Evolutionary conservation across 2,797 vertebrate genomes (phyloP), one percentile per base, ranked within the genome.

Genomic region (Melopsittacus undulatus): DNA sequence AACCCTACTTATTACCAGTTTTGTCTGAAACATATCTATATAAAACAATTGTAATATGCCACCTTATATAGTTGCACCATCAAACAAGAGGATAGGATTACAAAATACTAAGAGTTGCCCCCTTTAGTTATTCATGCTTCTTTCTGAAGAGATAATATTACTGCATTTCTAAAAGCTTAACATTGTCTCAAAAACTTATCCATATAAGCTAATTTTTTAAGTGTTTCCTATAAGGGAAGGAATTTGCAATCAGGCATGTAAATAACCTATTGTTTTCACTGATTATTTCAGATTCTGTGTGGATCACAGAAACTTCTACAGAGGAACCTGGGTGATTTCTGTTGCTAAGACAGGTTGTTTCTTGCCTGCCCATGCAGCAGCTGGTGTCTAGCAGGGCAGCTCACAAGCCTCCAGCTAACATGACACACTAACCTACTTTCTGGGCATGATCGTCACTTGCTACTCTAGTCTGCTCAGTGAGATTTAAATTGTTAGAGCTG

Each of bases 371-470:
- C 57, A 64, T 21, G 64, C 43, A 91, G 92, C 87, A 89, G 93
- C 85, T 77, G 87, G 77, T 81, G 86, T n/a, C 57, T 32, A 30
- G 48, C 48, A 67, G 40, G 72, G 61, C 48, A 94, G 92, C 90
- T 77, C 78, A 27, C 4, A 20, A 87, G 80, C 62, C 78, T 95
- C 70, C 85, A 90, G 81, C 74, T 90, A 91, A 69, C 75, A 46
- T 57, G 77, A 96, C 96, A 97, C 4, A 97, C 94, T 97, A 90
- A 96, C 95, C 97, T 93, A 97, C 90, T 96, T 97, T 80, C 69
- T 40, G 56, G 32, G 49, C 40, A 83, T 1, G 45, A 67, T 22
- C 14, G 13, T 63, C 78, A 63, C 59, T 72, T 78, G 54, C 69
- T 84, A 32, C 48, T 80, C 67, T 23, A 42, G 40, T 45, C 90